Evolutionary conservation across 2,797 vertebrate genomes (phyloP).

Genomic region (Pseudomugil tenellus): DNA sequence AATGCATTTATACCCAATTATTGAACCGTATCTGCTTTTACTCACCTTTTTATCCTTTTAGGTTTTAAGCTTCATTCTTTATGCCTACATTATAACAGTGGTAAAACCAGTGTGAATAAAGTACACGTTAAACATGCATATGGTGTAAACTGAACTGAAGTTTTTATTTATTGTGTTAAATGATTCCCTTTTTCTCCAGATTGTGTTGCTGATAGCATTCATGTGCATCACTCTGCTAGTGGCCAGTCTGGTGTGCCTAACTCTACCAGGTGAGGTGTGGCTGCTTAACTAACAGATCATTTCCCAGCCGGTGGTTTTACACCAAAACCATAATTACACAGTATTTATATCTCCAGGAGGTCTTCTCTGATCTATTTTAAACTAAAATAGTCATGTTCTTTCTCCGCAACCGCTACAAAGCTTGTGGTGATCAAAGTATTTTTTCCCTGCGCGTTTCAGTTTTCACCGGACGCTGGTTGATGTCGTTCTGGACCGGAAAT

Average conservation of each 20-base stretch:
- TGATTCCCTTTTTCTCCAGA: conserved; percentile 76
- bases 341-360: background rate
- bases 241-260: conserved; percentile 94
- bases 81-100: background rate
- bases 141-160: background rate
- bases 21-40: too few relatives aligned
- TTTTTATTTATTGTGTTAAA: background rate
- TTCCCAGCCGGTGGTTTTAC: conserved; percentile 10
- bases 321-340: conserved; percentile 51
- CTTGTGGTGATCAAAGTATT: background rate
- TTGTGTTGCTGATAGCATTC: conserved; percentile 92
- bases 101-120: background rate
- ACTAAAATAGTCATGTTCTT: background rate
- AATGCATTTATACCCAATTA: background rate
- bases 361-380: conserved; percentile 18
- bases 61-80: background rate
- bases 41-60: background rate
- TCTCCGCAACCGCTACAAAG: background rate
- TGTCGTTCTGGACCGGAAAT: conserved; percentile 99
- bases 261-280: conserved; percentile 89
- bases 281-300: conserved; percentile 1
- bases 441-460: conserved; percentile 78
- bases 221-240: conserved; percentile 95
- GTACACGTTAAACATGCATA: background rate
- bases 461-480: conserved; percentile 98